Conservation (phyloP, 2,113 vertebrate genomes). For the Neodon shergylaensis region DNA sequence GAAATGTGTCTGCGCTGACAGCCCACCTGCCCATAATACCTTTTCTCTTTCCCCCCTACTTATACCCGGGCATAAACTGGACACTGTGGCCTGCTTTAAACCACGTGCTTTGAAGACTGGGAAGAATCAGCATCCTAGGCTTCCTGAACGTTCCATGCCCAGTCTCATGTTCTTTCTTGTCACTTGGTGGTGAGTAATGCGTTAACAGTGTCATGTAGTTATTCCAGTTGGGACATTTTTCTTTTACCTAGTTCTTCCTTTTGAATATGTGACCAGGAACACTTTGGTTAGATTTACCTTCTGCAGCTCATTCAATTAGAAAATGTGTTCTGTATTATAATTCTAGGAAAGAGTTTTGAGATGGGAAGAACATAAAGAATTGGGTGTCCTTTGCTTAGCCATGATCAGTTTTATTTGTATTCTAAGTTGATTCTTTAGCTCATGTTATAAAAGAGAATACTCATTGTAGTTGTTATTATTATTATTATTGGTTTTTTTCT, state of each 20-base stretch:
- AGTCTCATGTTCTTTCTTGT: constrained; percentile 60
- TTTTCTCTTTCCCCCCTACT: background rate
- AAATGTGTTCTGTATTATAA: constrained; percentile 28
- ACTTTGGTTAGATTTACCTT: constrained; percentile 49
- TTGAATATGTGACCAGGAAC: background rate
- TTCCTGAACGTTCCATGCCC: constrained; percentile 56
- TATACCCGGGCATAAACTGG: background rate
- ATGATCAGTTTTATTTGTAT: constrained; percentile 47
- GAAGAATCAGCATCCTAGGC: constrained; percentile 60
- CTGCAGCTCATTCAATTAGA: constrained; percentile 22
- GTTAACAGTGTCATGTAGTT: constrained; percentile 46
- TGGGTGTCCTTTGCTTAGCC: background rate
- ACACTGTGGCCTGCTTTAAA: constrained; percentile 41
- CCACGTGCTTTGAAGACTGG: constrained; percentile 54
- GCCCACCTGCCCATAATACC: background rate
- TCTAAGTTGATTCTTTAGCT: constrained; percentile 47
- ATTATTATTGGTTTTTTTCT: background rate
- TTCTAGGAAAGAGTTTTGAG: constrained; percentile 40
- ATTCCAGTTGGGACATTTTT: constrained; percentile 30
- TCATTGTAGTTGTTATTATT: background rate
- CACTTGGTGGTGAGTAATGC: constrained; percentile 59
- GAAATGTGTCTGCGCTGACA: background rate
- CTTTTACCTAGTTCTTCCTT: constrained; percentile 46
- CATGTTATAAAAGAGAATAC: background rate
- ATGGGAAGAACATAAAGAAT: constrained; percentile 40